Evolutionary conservation across 1,140 invertebrate genomes (phyloP), one percentile per base, ranked within the genome.

Genomic region (Dufourea novaeangliae): DNA sequence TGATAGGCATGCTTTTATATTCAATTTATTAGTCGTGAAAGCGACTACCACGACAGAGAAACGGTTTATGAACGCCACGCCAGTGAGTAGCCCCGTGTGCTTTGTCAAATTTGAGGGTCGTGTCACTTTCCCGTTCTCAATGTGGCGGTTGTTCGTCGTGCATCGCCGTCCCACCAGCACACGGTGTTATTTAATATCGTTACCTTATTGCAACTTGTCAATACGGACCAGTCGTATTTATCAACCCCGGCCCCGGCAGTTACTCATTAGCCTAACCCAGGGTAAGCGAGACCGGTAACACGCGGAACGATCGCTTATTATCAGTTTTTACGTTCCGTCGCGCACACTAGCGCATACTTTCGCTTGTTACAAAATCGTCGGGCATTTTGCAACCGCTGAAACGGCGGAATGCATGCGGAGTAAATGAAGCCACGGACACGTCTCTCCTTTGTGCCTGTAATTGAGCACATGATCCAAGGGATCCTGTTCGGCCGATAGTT

Each of bases 281-380:
- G 20, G 8, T 29, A 44, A 17, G 14, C 7, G 5, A 11, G 50
- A 37, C 29, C 29, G 54, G 64, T 44, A 76, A 54, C 66, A 50
- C 37, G 14, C 32, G 56, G 50, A 34, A 39, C 62, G 41, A 17
- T 34, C 20, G 64, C 50, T 78, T 73, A 74, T 78, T 69, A 64
- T 27, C 56, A 46, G 39, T 62, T 77, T 77, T 70, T 70, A 46
- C 67, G 27, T 37, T 17, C 44, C 14, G 7, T 10, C 7, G 32
- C 54, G 2, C 50, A 12, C 25, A 46, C 29, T 2, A 12, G n/a
- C n/a, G 29, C 52, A 32, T 69, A 63, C 77, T 83, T 84, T 84
- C 71, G 54, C 78, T 72, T 41, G 50, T 84, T 84, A 46, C 68
- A 57, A 83, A 77, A 84, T 68, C 56, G 29, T 46, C 32, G 7